Evolutionary conservation across 2,888 invertebrate genomes (phyloP), one percentile per base, ranked within the genome.

Genomic region (Fissipunctia ypsillon): DNA sequence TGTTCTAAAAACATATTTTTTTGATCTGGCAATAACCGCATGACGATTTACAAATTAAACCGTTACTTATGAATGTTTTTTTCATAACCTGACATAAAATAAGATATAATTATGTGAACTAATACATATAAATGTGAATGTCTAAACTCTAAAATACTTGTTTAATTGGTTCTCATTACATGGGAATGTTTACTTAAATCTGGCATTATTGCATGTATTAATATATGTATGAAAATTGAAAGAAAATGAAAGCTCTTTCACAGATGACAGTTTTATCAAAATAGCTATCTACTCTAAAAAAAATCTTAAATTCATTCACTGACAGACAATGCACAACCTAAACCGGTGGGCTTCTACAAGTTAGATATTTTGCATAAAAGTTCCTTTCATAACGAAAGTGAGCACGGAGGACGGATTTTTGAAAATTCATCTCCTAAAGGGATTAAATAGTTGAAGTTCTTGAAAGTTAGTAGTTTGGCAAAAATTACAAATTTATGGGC

Each of bases 21-120:
- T 80, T 69, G 35, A 61, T 75, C 76, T 86, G 84, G 79, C 77
- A 84, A 83, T 88, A 87, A 88, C 87, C 43, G 87, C 86, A 86
- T 86, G 86, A 59, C 43, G 59, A 73, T 59, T 50, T 48, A 38
- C 61, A 60, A 69, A 35, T 41, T 12, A 59, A 71, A 69, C 31
- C 66, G 45, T 66, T 61, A 50, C 28, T 31, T 56, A 25, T 71
- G 59, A 78, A 69, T 74, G 48, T 78, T 35, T 78, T 41, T 63
- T 56, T 63, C 22, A 25, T 82, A 70, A 72, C 50, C 72, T 56
- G 38, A 56, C 64, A 52, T 64, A 59, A 45, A 38, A 5, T 38
- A 28, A 25, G n/a, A n/a, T 41, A 48, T 69, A 22, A n/a, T 16
- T 64, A 66, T 78, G 72, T 73, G 43, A 52, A 73, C 71, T 78